These are phyloP conservation scores for Takifugu ocellatus DNA, from an alignment of 2,797 vertebrate species.

Conservation along the genomic window DNA sequence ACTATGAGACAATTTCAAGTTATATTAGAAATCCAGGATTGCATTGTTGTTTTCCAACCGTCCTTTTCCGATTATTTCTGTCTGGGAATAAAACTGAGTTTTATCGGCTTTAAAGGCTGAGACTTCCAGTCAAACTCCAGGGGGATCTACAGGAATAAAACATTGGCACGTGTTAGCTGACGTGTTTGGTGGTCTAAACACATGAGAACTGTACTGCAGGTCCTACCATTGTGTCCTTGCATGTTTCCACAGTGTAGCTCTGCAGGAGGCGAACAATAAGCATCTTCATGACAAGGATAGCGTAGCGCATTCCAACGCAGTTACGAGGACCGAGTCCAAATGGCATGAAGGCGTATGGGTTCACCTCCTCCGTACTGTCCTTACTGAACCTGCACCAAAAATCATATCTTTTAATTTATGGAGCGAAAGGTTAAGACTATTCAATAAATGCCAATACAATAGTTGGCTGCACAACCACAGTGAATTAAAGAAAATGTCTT, in stretches of 20 bases:
- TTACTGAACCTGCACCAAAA: conserved; percentile 80
- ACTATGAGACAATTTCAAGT: too few species aligned
- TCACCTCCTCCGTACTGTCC: conserved; percentile 64
- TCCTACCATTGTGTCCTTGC: conserved; percentile 78
- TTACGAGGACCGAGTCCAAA: conserved; percentile 85
- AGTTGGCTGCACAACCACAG: neutral
- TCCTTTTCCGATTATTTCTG: conserved; percentile 3
- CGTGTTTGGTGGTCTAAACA: neutral
- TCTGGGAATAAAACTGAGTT: conserved; percentile 59
- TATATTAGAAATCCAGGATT: neutral
- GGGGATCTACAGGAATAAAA: conserved; percentile 53
- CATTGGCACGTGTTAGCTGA: neutral
- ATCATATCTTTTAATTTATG: neutral
- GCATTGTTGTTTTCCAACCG: neutral
- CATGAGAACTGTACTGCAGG: too few species aligned
- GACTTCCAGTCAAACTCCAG: conserved; percentile 34
- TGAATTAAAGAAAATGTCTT: neutral
- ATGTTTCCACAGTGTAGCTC: conserved; percentile 74
- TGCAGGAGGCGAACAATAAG: conserved; percentile 68
- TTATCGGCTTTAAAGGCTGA: conserved; percentile 40
- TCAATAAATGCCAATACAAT: neutral
- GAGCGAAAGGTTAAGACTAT: neutral
- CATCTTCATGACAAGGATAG: conserved; percentile 76
- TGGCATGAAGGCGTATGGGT: conserved; percentile 76
- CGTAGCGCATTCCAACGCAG: conserved; percentile 84